Evolutionary conservation across 1,140 invertebrate species (phyloP), one percentile per base, ranked within the genome.

Genomic region (Vanessa tameamea): DNA sequence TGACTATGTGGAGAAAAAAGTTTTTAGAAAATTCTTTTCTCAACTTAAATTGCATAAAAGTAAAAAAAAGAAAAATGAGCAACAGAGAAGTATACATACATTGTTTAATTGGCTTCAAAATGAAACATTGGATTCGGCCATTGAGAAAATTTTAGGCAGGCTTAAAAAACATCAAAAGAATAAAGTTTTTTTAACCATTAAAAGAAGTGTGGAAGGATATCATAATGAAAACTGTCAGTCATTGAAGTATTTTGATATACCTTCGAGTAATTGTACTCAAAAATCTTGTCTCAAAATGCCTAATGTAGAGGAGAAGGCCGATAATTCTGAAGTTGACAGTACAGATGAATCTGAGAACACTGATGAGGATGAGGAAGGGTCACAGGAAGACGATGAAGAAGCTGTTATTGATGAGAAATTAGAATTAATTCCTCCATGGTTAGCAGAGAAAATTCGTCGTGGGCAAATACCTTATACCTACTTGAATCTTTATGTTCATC

Each of bases 1-100:
- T 93, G 97, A 98, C 92, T 98, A 96, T 89, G 95, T 97, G n/a
- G 93, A 95, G 55, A 93, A 92, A 57, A 93, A 87, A 12, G 92
- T 94, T 0, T 97, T 98, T 81, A 90, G 91, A 13, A 94, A 95
- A 57, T 97, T 98, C 85, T 96, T 96, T 87, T 87, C 89, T 12
- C 90, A 94, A 69, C 87, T 98, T 47, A 95, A 95, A 81, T 87
- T 96, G 55, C 89, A 93, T 12, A 96, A 95, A 79, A 89, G 92
- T 64, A 93, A 94, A 67, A 93, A 89, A 61, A 93, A 88, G 72
- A 92, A 92, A 67, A 93, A 94, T 77, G 94, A 93, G 59, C 90
- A 94, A 48, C 93, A 95, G 68, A 94, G 95, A 79, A 93, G 94
- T 82, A 96, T 98, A 77, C 91, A 95, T 70, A 94, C 94, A 16